Percentiles rank a stretch among this genome's conserved stretches.
Evolutionary conservation across 1,140 invertebrate genomes (phyloP).

Genomic region (Cydia amplana): DNA sequence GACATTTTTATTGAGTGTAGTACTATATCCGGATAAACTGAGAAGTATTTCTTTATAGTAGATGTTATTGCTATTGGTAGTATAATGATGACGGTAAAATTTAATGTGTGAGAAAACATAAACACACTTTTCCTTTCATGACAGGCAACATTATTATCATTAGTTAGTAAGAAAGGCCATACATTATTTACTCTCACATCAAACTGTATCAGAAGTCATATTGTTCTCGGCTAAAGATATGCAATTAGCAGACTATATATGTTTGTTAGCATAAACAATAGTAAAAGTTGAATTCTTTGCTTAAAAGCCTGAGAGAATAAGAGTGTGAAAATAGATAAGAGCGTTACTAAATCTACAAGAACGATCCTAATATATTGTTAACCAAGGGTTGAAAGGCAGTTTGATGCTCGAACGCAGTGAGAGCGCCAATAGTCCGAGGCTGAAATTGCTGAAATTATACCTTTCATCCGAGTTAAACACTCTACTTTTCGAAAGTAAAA

Average conservation of each 20-base stretch:
- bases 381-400: too few species aligned
- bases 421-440: too few species aligned
- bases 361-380: too few species aligned
- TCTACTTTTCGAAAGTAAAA: too few species aligned
- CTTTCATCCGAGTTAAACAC: too few species aligned
- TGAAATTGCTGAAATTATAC: too few species aligned
- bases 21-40: too few species aligned
- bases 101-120: neutral
- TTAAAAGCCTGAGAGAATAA: slow-evolving; percentile 17
- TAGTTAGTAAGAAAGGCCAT: neutral
- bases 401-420: too few species aligned
- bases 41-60: too few species aligned
- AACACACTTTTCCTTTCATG: slow-evolving; percentile 2
- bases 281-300: slow-evolving; percentile 12
- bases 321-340: neutral
- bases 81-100: too few species aligned
- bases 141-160: neutral
- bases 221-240: slow-evolving; percentile 11
- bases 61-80: too few species aligned
- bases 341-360: neutral
- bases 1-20: too few species aligned
- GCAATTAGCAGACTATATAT: neutral
- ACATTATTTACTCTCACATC: neutral
- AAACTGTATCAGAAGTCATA: neutral
- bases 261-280: slow-evolving; percentile 14